phyloP scores from a whole-genome alignment of 2,888 invertebrate genomes.

The Drosophila nr. fundita region DNA sequence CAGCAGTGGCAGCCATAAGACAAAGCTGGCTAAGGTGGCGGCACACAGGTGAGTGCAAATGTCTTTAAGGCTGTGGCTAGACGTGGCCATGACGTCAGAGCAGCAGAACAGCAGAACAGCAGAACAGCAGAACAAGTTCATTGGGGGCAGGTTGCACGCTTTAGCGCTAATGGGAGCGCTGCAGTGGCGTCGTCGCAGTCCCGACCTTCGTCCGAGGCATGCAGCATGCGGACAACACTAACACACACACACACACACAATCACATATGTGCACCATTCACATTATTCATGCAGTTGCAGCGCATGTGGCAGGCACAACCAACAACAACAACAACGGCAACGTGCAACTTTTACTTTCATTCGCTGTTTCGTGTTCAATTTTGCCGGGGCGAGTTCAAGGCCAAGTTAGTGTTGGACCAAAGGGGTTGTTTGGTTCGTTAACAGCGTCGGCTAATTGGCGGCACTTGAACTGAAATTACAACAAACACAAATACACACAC shows the following conservation, averaged over 20 bases:
- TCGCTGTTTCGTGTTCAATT: conserved; percentile 70
- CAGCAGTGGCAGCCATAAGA: conserved; percentile 22
- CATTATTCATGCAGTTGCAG: conserved; percentile 76
- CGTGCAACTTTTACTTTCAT: conserved; percentile 73
- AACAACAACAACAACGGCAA: conserved; percentile 20
- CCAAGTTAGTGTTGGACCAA: conserved; percentile 36
- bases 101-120: neutral
- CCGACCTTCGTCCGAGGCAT: conserved; percentile 53
- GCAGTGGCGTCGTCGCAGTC: conserved; percentile 59
- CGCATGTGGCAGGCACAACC: conserved; percentile 59
- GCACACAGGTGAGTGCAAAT: conserved; percentile 31
- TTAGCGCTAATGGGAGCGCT: conserved; percentile 50
- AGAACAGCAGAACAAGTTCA: conserved; percentile 1
- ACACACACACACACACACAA: conserved; percentile 5
- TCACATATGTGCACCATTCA: conserved; percentile 30
- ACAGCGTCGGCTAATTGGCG: conserved; percentile 55
- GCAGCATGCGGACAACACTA: conserved; percentile 54
- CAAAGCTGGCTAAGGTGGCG: conserved; percentile 42
- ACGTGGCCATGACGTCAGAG: conserved; percentile 60
- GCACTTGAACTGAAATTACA: conserved; percentile 36
- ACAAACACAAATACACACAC: conserved; percentile 1
- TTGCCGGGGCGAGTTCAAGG: conserved; percentile 74
- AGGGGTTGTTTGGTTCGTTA: conserved; percentile 33
- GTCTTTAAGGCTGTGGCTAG: conserved; percentile 32
- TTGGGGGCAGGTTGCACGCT: conserved; percentile 8